Evolutionary conservation across 1,140 invertebrate species (phyloP).

Genomic region (Temnothorax nylanderi): DNA sequence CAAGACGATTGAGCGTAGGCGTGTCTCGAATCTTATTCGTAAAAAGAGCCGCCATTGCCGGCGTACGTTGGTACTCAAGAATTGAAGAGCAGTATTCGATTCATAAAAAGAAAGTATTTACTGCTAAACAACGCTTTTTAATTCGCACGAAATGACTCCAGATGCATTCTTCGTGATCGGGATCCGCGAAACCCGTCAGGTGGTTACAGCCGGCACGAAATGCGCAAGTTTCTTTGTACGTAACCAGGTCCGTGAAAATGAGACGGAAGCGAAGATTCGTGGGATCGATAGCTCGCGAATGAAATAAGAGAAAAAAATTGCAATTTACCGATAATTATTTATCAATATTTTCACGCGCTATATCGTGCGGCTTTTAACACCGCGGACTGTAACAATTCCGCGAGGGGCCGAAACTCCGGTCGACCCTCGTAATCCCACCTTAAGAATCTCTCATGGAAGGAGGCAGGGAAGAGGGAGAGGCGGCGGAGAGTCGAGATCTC

Average conservation of each 20-base stretch:
- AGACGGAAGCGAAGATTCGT: neutral
- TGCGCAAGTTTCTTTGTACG: neutral
- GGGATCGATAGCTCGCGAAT: neutral
- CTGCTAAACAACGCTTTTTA: neutral
- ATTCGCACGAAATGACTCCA: neutral
- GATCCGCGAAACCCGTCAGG: neutral
- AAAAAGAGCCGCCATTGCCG: slow-evolving; percentile 40
- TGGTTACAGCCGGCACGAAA: neutral
- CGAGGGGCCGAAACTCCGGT: slow-evolving; percentile 21
- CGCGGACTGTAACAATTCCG: slow-evolving; percentile 7
- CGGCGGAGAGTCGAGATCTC: neutral
- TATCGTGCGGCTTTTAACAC: neutral
- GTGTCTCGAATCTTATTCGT: slow-evolving; percentile 54
- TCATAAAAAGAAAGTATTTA: slow-evolving; percentile 17
- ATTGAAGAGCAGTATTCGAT: slow-evolving; percentile 42
- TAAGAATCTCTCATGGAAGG: slow-evolving; percentile 34
- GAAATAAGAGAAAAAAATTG: neutral
- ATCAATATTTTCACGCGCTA: too few species aligned
- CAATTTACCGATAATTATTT: slow-evolving; percentile 8
- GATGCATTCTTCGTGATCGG: neutral
- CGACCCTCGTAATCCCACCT: slow-evolving; percentile 39
- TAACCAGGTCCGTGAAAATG: neutral
- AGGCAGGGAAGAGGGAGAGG: neutral
- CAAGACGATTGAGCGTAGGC: slow-evolving; percentile 57
- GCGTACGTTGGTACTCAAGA: neutral